phyloP scores from a whole-genome alignment of 2,888 invertebrate species.

The Blomia tropicalis region DNA sequence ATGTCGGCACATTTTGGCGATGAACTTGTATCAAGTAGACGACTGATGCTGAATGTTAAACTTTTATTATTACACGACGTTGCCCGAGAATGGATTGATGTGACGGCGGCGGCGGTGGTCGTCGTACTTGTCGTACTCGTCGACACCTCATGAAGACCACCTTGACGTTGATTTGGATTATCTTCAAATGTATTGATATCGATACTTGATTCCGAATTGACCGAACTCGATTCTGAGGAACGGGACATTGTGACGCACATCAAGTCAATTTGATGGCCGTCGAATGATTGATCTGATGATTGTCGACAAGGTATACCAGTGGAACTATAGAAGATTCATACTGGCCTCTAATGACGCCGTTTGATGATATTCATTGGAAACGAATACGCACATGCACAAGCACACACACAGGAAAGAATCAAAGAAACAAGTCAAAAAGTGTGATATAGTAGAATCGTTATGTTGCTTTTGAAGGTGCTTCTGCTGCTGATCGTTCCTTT shows the following conservation, averaged over 20 bases:
- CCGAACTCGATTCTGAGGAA: constrained; percentile 17
- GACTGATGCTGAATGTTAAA: constrained; percentile 62
- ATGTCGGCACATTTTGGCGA: constrained; percentile 14
- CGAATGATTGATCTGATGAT: too few relatives aligned
- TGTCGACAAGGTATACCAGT: too few relatives aligned
- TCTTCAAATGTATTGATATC: constrained; percentile 20
- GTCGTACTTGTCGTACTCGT: background rate
- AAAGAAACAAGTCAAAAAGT: background rate
- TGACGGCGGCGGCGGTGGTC: background rate
- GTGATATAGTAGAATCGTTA: too few relatives aligned
- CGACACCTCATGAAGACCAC: background rate
- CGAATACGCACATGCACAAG: background rate
- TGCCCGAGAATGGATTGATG: too few relatives aligned
- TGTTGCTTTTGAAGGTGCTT: too few relatives aligned
- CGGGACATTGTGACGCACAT: constrained; percentile 18
- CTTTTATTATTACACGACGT: background rate
- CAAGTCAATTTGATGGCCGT: background rate
- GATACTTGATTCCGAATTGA: constrained; percentile 20
- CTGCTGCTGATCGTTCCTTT: too few relatives aligned
- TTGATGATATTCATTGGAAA: too few relatives aligned
- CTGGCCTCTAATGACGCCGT: too few relatives aligned
- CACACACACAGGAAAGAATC: background rate
- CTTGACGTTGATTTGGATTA: background rate
- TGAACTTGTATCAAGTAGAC: constrained; percentile 44
- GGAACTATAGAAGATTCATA: too few relatives aligned